Evolutionary conservation across 2,888 invertebrate genomes (phyloP).

Genomic region (Dynastes hyllus): DNA sequence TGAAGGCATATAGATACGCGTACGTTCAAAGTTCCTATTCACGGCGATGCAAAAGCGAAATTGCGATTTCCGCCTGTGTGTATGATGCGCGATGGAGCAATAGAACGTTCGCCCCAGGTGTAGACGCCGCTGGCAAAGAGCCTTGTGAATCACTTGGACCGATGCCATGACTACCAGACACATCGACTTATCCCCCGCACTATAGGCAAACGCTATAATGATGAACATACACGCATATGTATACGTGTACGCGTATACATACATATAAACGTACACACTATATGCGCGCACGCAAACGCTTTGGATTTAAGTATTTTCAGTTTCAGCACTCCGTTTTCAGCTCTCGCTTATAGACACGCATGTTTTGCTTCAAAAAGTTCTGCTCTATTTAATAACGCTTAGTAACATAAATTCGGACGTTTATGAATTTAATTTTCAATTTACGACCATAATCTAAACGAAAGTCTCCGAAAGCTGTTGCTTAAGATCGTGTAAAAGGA

Average conservation of each 20-base stretch:
- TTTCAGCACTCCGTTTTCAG: conserved; percentile 58
- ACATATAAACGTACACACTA: conserved; percentile 6
- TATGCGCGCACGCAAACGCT: conserved; percentile 30
- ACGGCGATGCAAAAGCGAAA: conserved; percentile 48
- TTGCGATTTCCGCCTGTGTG: conserved; percentile 57
- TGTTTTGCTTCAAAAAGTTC: conserved; percentile 56
- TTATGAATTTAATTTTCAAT: neutral
- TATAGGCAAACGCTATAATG: conserved; percentile 47
- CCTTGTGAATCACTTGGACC: conserved; percentile 65
- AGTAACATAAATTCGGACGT: conserved; percentile 12
- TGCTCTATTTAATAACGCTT: conserved; percentile 56
- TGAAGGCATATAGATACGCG: neutral
- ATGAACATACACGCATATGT: conserved; percentile 13
- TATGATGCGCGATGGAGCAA: conserved; percentile 53
- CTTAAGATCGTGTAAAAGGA: too few species aligned
- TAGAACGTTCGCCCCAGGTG: conserved; percentile 61
- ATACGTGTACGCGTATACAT: neutral
- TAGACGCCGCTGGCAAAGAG: conserved; percentile 64
- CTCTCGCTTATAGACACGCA: conserved; percentile 51
- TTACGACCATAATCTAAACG: too few species aligned
- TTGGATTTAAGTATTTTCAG: conserved; percentile 56
- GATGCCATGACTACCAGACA: conserved; percentile 62
- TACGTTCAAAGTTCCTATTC: conserved; percentile 33
- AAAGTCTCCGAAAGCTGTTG: too few species aligned
- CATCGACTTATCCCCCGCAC: conserved; percentile 61